Percentiles rank a stretch among this genome's conserved stretches.
These are phyloP conservation scores for Mantis religiosa DNA, from an alignment of 2,888 invertebrate species.

Conservation along the genomic window DNA sequence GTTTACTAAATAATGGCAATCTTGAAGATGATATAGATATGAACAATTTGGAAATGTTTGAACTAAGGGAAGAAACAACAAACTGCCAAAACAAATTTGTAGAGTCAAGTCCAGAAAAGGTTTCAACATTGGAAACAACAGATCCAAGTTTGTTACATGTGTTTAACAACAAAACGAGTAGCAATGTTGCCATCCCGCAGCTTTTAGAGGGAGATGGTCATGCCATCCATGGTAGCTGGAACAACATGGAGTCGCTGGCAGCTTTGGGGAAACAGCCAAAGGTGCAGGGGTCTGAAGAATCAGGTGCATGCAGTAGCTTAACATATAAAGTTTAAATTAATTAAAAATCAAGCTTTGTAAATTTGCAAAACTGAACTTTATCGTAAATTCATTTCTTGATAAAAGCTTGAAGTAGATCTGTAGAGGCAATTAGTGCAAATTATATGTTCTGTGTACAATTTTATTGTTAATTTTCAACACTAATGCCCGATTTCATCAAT, in stretches of 20 bases:
- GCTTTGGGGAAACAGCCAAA: constrained; percentile 31
- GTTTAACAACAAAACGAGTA: constrained; percentile 34
- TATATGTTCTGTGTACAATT: neutral
- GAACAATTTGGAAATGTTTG: constrained; percentile 34
- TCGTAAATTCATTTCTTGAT: neutral
- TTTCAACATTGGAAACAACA: neutral
- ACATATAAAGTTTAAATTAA: neutral
- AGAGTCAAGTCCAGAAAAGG: neutral
- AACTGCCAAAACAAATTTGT: neutral
- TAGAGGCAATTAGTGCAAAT: neutral
- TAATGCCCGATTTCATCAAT: too few relatives aligned
- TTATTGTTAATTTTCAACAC: too few relatives aligned
- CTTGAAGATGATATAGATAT: constrained; percentile 33
- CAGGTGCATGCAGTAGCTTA: constrained; percentile 15
- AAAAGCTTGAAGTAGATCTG: neutral
- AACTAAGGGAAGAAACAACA: neutral
- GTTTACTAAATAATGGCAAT: neutral
- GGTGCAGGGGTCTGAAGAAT: constrained; percentile 40
- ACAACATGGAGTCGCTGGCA: constrained; percentile 33
- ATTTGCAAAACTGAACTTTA: neutral
- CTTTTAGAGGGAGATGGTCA: constrained; percentile 34
- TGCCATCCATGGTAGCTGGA: constrained; percentile 41
- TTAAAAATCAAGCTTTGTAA: neutral
- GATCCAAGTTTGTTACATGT: neutral
- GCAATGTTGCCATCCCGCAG: constrained; percentile 38